Evolutionary conservation across 2,113 vertebrate species (phyloP), one percentile per base, ranked within the genome.

Genomic region (Marcusenius ussheri): DNA sequence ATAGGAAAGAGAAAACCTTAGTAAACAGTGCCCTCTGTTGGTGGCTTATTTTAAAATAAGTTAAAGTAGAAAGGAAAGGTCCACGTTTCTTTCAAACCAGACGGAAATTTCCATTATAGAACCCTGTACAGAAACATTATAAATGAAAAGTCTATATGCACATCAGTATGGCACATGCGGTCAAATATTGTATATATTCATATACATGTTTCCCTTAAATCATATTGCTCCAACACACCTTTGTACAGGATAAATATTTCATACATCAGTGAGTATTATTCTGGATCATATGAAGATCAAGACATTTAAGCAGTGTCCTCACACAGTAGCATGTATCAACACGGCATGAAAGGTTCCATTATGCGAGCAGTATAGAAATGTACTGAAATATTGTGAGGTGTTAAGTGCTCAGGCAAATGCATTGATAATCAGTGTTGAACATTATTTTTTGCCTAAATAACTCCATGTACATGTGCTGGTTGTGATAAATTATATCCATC

Each of bases 21-120:
- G 91, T 77, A 66, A 91, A 91, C 83, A 90, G 87, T 89, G 45
- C 92, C 92, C 89, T 89, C 92, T 92, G 53, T 88, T 91, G 92
- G 89, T 42, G 39, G 10, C 53, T 47, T 62, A 21, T 51, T 53
- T 66, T 27, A 50, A 31, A 50, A 35, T 27, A 31, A 47, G 15
- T 35, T 66, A 56, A 66, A 89, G 35, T 74, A 62, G 47, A 51
- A 83, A 83, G 50, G 47, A 51, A 83, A 70, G 50, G 24, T 49
- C 70, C 70, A 39, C 13, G 17, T 89, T 50, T 50, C 46, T 47
- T 86, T 87, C 31, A 51, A n/a, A 87, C 7, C 15, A 35, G 21
- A 87, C 42, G 42, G 83, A 46, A 47, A 47, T 85, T 85, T 85
- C 42, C 46, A 24, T 85, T 49, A n/a, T 47, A 85, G 46, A n/a